Percentiles rank a stretch among this genome's conserved stretches.
phyloP scores from a whole-genome alignment of 2,888 invertebrate genomes.

The Liopterus haemorrhoidalis region DNA sequence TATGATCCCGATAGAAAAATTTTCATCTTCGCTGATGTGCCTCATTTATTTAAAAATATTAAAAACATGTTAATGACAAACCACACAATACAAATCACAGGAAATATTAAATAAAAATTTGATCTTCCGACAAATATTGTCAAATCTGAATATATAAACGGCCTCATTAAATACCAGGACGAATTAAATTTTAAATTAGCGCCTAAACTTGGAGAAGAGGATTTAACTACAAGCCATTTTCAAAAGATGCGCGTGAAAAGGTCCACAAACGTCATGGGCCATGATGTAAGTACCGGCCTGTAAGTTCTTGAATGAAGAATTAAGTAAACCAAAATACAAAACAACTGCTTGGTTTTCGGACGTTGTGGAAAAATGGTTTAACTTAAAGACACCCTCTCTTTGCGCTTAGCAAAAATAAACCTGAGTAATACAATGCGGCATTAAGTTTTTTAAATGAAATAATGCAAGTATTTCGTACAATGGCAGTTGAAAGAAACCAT shows the following conservation, averaged over 20 bases:
- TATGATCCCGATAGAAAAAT: conserved; percentile 9
- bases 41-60: conserved; percentile 19
- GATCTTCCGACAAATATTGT: conserved; percentile 22
- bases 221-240: conserved; percentile 28
- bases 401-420: conserved; percentile 27
- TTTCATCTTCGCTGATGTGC: conserved; percentile 9
- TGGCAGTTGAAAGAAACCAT: conserved; percentile 19
- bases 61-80: conserved; percentile 13
- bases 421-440: conserved; percentile 20
- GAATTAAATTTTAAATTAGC: conserved; percentile 25
- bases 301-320: conserved; percentile 23
- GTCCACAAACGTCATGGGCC: conserved; percentile 28
- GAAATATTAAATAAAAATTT: conserved; percentile 5
- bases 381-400: conserved; percentile 26
- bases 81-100: conserved; percentile 4
- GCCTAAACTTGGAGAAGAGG: conserved; percentile 28
- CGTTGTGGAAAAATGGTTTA: conserved; percentile 30
- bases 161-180: conserved; percentile 22
- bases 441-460: conserved; percentile 25
- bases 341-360: conserved; percentile 33
- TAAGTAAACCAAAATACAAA: conserved; percentile 24
- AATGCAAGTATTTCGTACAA: conserved; percentile 18
- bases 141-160: conserved; percentile 24
- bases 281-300: conserved; percentile 25
- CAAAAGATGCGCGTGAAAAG: conserved; percentile 30